These are phyloP conservation scores for Ptychochromis oligacanthus DNA, from an alignment of 2,113 vertebrate species.

Conservation along the genomic window DNA sequence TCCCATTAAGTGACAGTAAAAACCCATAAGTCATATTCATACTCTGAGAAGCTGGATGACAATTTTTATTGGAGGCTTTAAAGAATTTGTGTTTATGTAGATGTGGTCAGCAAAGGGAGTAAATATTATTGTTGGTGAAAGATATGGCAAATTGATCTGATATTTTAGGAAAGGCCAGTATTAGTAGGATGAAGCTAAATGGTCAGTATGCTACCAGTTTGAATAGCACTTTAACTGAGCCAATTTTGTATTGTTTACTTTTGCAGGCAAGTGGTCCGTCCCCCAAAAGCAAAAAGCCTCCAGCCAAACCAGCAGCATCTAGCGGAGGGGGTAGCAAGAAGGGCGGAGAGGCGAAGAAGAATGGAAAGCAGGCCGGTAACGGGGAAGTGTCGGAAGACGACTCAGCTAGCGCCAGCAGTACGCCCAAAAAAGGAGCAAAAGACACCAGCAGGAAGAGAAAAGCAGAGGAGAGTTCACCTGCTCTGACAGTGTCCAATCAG, in stretches of 20 bases:
- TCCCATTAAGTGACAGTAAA: slow-evolving; percentile 27
- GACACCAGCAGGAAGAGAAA: slow-evolving; percentile 90
- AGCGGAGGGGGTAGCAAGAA: slow-evolving; percentile 80
- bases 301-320: slow-evolving; percentile 74
- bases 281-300: slow-evolving; percentile 92
- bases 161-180: background rate
- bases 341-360: slow-evolving; percentile 87
- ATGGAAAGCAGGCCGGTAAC: slow-evolving; percentile 83
- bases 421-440: slow-evolving; percentile 88
- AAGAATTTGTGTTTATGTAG: slow-evolving; percentile 1
- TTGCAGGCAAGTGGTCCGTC: slow-evolving; percentile 92
- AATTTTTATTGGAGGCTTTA: slow-evolving; percentile 1
- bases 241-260: slow-evolving; percentile 34
- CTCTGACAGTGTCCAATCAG: slow-evolving; percentile 80
- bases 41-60: background rate
- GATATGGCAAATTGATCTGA: slow-evolving; percentile 5
- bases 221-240: background rate
- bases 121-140: background rate
- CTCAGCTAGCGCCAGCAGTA: slow-evolving; percentile 84
- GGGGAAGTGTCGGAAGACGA: slow-evolving; percentile 90
- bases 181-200: background rate
- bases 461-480: slow-evolving; percentile 84
- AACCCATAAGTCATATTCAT: slow-evolving; percentile 12
- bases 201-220: background rate
- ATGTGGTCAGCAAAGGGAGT: background rate